Evolutionary conservation across 2,888 invertebrate species (phyloP), one percentile per base, ranked within the genome.

Genomic region (Panopea generosa): DNA sequence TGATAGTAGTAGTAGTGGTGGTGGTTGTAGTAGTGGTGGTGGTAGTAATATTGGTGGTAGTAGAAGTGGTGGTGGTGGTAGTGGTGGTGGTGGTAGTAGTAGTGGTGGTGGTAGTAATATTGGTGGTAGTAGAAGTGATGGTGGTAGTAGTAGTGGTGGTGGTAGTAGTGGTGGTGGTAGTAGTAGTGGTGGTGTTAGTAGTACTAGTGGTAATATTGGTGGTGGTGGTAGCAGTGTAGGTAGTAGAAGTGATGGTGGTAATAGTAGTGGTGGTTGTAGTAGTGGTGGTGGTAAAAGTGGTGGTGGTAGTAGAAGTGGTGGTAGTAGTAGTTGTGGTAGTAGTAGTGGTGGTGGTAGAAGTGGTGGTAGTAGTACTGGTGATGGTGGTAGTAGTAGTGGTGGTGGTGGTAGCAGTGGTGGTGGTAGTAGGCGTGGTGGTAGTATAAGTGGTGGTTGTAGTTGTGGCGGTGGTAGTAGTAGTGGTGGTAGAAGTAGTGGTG

Each of bases 311-410:
- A 47, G 47, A 9, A 47, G 47, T 47, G 16, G 47, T 4, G 16
- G 47, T 20, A 47, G 47, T 20, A 47, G 47, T 20, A 47, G 47
- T 20, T 9, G 47, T 20, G 16, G 47, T 20, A 47, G 47, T 20
- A 47, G 47, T 47, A 47, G 47, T 47, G 16, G 47, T 47, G 16
- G 47, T 20, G 16, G 47, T 47, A 47, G 47, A 9, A 47, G 47
- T 47, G 16, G 47, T 47, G 16, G 7, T 16, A 47, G 47, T 47
- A 47, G 47, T 47, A 47, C 7, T 47, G 16, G 47, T 47, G 16
- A 16, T 47, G 16, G 47, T 47, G 16, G 47, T 47, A 47, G 47
- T 47, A 47, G 47, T 47, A 47, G 47, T 47, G 16, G 47, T 9
- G 16, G 47, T 47, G 16, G 47, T 47, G 16, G 16, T 47, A 47